Conservation (phyloP, 2,888 invertebrate genomes). For the Leptinotarsa haldemani region DNA sequence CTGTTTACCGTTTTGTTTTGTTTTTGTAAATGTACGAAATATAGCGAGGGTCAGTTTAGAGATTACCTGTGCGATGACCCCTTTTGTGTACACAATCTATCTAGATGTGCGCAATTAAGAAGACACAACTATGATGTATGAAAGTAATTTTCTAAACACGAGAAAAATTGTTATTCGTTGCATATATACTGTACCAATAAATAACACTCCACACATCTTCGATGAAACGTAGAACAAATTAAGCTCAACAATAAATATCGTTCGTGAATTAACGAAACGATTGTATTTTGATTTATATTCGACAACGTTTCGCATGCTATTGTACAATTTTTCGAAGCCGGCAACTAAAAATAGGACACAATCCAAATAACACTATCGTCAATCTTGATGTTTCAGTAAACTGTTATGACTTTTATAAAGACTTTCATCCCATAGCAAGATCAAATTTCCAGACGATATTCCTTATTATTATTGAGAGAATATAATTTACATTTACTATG, state of each 20-base stretch:
- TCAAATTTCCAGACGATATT: slow-evolving; percentile 5
- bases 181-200: slow-evolving; percentile 8
- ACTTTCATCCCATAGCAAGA: slow-evolving; percentile 1
- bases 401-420: slow-evolving; percentile 9
- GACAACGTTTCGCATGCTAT: slow-evolving; percentile 16
- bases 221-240: slow-evolving; percentile 14
- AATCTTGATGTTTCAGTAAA: slow-evolving; percentile 14
- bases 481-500: slow-evolving; percentile 7
- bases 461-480: slow-evolving; percentile 11
- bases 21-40: too few relatives aligned
- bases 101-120: too few relatives aligned
- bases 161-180: neutral
- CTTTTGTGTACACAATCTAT: too few relatives aligned
- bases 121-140: neutral
- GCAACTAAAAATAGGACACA: neutral
- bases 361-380: slow-evolving; percentile 7
- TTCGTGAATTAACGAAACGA: slow-evolving; percentile 12
- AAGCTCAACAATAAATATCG: slow-evolving; percentile 7
- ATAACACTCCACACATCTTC: slow-evolving; percentile 13
- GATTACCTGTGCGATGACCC: too few relatives aligned
- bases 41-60: too few relatives aligned
- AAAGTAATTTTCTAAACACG: neutral
- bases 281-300: slow-evolving; percentile 14
- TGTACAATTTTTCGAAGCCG: slow-evolving; percentile 12
- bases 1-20: too few relatives aligned